Percentiles rank a stretch among this genome's conserved stretches.
These are phyloP conservation scores for Albula goreensis DNA, from an alignment of 2,113 vertebrate species.

Conservation along the genomic window DNA sequence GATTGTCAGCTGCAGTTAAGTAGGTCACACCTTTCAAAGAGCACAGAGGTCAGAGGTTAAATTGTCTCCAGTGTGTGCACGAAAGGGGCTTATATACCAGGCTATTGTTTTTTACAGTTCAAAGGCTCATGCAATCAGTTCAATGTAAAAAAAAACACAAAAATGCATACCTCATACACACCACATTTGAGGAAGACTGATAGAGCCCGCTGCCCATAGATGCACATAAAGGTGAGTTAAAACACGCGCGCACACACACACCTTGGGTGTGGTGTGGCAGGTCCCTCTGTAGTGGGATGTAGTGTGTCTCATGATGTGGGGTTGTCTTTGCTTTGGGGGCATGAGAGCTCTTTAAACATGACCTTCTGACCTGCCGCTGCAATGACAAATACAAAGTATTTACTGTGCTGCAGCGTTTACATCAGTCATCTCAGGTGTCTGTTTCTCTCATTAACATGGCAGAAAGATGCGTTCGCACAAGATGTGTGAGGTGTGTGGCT, in stretches of 20 bases:
- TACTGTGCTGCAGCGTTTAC: slow-evolving; percentile 71
- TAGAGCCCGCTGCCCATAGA: not conserved
- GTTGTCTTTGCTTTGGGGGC: slow-evolving; percentile 60
- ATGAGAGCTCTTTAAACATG: slow-evolving; percentile 76
- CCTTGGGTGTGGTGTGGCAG: not conserved
- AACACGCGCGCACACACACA: slow-evolving; percentile 24
- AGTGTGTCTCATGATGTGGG: slow-evolving; percentile 69
- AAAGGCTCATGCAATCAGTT: slow-evolving; percentile 67
- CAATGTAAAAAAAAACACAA: slow-evolving; percentile 23
- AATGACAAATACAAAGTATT: slow-evolving; percentile 84
- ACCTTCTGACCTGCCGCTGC: slow-evolving; percentile 78
- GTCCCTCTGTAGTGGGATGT: not conserved
- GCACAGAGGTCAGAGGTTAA: slow-evolving; percentile 62
- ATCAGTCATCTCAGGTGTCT: slow-evolving; percentile 70
- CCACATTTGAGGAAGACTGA: not conserved
- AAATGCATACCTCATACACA: not conserved
- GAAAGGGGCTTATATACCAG: slow-evolving; percentile 60
- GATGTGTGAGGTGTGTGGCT: slow-evolving; percentile 37
- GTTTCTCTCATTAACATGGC: slow-evolving; percentile 80
- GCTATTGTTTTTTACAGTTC: slow-evolving; percentile 65
- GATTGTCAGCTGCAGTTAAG: slow-evolving; percentile 26
- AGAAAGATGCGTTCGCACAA: slow-evolving; percentile 74
- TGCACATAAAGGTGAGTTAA: not conserved
- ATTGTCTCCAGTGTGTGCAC: slow-evolving; percentile 63
- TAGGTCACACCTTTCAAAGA: slow-evolving; percentile 23